Evolutionary conservation across 2,888 invertebrate species (phyloP), one percentile per base, ranked within the genome.

Genomic region (Tetheella fluctuosa): DNA sequence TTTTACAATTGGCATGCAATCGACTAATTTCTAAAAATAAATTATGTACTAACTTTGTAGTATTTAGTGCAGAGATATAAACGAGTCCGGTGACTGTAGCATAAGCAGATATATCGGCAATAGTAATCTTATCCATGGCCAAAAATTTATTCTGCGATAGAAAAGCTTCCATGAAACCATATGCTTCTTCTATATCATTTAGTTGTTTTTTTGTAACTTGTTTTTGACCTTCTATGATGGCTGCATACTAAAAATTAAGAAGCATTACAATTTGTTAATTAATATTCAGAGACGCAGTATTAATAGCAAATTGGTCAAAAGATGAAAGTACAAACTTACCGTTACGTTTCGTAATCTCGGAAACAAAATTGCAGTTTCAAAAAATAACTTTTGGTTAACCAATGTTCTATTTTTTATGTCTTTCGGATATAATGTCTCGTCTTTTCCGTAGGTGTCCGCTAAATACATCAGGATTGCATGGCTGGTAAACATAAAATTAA

Each of bases 391-490:
- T 67, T 94, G 94, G 74, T 95, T 92, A 15, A 95, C 84, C 1
- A 89, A 70, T 0, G 94, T 93, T 58, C 95, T 86, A 67, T 84
- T 78, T 65, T 91, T 82, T 0, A 88, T 69, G 64, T 95, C 94
- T 71, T 92, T 94, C 0, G 95, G 95, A 72, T 95, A 95, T 25
- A 95, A 78, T 0, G 86, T 68, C 61, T 94, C 94, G 65, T 94
- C 84, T 61, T 91, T 90, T 0, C 88, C 94, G 68, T 95, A 95
- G 63, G 90, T 91, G 56, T 90, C 90, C 0, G 89, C 88, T 34
- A 95, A 73, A 74, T 94, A 94, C 55, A 85, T 80, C 3, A 89
- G 68, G 56, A 94, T 94, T 2, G 93, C 93, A 63, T 94, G 93
- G 65, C 94, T 94, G 76, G 13, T 77, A 81, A 57, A 54, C 63